A percentile compares a stretch with the other conserved stretches of the same genome.
Conservation (phyloP, 23 tunicate genomes). For the Trididemnum miniatum region DNA sequence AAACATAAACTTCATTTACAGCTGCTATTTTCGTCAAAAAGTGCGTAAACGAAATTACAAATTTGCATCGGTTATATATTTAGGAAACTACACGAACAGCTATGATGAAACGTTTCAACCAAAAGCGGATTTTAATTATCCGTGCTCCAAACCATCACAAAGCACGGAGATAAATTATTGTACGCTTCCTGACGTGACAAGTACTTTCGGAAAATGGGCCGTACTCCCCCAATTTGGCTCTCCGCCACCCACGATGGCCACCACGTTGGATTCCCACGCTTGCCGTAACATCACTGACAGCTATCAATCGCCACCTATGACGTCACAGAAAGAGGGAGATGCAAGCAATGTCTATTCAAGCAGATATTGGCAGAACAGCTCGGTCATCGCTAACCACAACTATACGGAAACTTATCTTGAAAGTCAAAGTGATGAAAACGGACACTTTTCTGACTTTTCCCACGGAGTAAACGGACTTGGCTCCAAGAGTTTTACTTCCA, state of each 20-base stretch:
- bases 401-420: too few species aligned
- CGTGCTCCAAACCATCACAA: background rate
- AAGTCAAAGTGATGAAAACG: background rate
- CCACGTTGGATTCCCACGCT: background rate
- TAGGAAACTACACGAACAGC: too few species aligned
- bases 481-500: too few species aligned
- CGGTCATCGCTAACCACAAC: too few species aligned
- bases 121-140: background rate
- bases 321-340: background rate
- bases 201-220: background rate
- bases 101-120: background rate
- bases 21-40: too few species aligned
- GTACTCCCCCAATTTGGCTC: too few species aligned
- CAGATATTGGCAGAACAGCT: too few species aligned
- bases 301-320: background rate
- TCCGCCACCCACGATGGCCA: background rate
- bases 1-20: too few species aligned
- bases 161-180: too few species aligned
- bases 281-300: background rate
- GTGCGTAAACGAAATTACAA: too few species aligned
- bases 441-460: background rate
- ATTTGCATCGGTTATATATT: too few species aligned
- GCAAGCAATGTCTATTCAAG: background rate
- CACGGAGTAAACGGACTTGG: too few species aligned
- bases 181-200: background rate